Conservation (phyloP, 2,797 vertebrate species). For the Petrocephalus sullivani region DNA sequence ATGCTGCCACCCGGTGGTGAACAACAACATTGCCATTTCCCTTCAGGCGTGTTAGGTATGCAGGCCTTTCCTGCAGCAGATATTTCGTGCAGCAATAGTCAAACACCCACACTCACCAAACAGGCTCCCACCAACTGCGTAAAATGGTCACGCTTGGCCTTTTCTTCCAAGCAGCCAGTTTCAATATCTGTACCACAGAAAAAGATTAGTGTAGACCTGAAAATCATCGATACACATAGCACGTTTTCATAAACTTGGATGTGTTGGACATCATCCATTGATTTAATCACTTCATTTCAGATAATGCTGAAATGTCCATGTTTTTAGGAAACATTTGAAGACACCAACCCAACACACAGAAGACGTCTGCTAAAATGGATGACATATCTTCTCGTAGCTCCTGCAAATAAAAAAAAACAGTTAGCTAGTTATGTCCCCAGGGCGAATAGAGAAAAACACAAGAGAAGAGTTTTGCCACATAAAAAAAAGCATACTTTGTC, state of each 20-base stretch:
- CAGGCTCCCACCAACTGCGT: constrained; percentile 91
- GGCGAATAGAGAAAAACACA: not conserved
- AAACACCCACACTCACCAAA: constrained; percentile 74
- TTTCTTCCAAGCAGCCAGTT: constrained; percentile 95
- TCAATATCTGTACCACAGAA: constrained; percentile 77
- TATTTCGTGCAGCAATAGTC: constrained; percentile 11
- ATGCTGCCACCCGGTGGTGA: constrained; percentile 41
- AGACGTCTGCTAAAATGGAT: constrained; percentile 95
- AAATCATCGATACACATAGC: not conserved
- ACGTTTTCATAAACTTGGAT: not conserved
- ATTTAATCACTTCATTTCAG: not conserved
- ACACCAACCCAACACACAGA: constrained; percentile 85
- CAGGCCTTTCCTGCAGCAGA: not conserved
- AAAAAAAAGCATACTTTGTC: not conserved
- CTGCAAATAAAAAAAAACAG: constrained; percentile 52
- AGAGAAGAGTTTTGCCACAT: not conserved
- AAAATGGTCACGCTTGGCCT: constrained; percentile 92
- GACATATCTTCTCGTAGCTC: constrained; percentile 91
- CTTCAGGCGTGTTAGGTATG: not conserved
- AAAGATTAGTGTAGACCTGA: not conserved
- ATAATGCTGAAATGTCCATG: not conserved
- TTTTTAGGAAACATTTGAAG: not conserved
- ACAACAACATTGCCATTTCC: not conserved
- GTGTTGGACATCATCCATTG: not conserved
- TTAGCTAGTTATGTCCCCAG: constrained; percentile 21